Percentiles rank a stretch among this genome's conserved stretches.
phyloP scores from a whole-genome alignment of 1,140 invertebrate species.

The Mya arenaria region DNA sequence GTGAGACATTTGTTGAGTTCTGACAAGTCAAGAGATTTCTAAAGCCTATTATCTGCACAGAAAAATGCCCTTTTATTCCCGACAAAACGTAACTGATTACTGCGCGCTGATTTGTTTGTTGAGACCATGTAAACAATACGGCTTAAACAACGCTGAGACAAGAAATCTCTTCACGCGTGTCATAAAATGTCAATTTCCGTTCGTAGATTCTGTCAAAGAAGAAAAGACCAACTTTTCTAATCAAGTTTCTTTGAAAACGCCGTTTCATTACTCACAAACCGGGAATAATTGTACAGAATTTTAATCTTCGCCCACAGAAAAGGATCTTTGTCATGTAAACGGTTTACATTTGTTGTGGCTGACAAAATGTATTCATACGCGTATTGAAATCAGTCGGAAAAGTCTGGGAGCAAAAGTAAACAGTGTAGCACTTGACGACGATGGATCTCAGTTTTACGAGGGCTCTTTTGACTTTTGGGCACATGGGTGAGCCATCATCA shows the following conservation, averaged over 20 bases:
- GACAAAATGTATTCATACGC: conserved; percentile 43
- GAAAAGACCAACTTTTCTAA: conserved; percentile 54
- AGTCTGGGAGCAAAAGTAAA: conserved; percentile 16
- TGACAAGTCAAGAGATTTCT: no score
- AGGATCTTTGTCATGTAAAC: conserved; percentile 40
- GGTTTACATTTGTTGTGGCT: conserved; percentile 29
- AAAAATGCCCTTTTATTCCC: conserved; percentile 44
- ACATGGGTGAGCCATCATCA: conserved; percentile 17
- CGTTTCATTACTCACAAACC: conserved; percentile 46
- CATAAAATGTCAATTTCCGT: conserved; percentile 56
- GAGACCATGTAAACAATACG: conserved; percentile 49
- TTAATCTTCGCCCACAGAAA: conserved; percentile 45
- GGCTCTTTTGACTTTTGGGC: conserved; percentile 43
- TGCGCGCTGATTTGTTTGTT: conserved; percentile 56
- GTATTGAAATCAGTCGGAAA: conserved; percentile 21
- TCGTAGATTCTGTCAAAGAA: conserved; percentile 24
- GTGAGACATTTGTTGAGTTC: no score
- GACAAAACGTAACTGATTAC: conserved; percentile 53
- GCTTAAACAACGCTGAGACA: conserved; percentile 32
- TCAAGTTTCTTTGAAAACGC: conserved; percentile 35
- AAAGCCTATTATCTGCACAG: conserved; percentile 35
- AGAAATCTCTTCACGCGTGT: conserved; percentile 20
- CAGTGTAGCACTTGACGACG: neutral
- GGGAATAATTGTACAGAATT: conserved; percentile 39
- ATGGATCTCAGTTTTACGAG: neutral